Base-by-base conservation (phyloP, 2,113 vertebrate genomes). In the Lampris megalopsis region DNA sequence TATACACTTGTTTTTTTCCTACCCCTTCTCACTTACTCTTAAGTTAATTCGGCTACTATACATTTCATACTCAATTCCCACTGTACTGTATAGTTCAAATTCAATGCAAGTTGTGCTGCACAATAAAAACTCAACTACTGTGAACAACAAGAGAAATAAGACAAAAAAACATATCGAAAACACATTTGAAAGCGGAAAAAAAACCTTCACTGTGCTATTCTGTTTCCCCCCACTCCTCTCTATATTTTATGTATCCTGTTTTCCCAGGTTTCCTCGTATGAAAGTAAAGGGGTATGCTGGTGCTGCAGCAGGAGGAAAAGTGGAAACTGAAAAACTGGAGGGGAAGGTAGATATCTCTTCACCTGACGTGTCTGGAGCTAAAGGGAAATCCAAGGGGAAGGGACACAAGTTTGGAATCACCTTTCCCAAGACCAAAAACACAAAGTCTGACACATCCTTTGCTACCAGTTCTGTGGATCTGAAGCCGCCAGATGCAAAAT, bases 341-440 rank as follows among this genome's bases (percentile, higher is more conserved):
- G 84, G 74, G 50, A 71, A 85, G 9, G 67, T 75, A 54, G 76
- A 81, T 4, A 52, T 80, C 38, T 75, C 82, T 38, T 24, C 70
- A 68, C 13, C 83, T 11, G 87, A 88, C 37, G 65, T 79, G n/a
- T n/a, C 84, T 48, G 90, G 62, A 73, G 78, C 76, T 45, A 91
- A 91, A 74, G 64, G 70, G 4, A 94, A 94, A 73, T 73, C 69
- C 5, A 93, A 93, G 85, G 86, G 6, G 56, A 95, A 94, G 80
- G 79, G 74, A 57, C 64, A 92, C 61, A 91, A 86, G 57, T 94
- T 95, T 54, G 93, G 92, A 3, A 90, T 94, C 0, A 84, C 82
- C 40, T 93, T 95, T 71, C 89, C 93, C 9, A 94, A 92, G 75
- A 79, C 59, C 0, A 95, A 96, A 81, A 94, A 93, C 67, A 77